These are phyloP conservation scores for Falco columbarius DNA, from an alignment of 2,797 vertebrate genomes.

Conservation along the genomic window DNA sequence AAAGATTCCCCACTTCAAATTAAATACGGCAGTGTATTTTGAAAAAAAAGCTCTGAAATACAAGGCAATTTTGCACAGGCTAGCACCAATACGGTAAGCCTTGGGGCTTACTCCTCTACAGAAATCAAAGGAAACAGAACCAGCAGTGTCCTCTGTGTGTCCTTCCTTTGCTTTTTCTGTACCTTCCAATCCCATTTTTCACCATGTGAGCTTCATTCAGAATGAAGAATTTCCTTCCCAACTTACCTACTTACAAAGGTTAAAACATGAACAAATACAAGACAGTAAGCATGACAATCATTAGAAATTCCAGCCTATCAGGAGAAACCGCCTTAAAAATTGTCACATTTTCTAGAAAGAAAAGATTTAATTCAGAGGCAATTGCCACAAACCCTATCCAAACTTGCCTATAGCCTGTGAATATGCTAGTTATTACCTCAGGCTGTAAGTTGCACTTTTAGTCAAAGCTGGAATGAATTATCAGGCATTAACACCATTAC, in stretches of 20 bases:
- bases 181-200: background rate
- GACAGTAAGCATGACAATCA: background rate
- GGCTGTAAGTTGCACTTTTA: background rate
- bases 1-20: background rate
- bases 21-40: background rate
- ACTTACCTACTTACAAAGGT: background rate
- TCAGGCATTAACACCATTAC: background rate
- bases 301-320: background rate
- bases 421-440: background rate
- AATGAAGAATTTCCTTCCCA: background rate
- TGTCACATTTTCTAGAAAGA: background rate
- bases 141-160: background rate
- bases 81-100: rapidly evolving
- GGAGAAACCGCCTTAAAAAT: background rate
- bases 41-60: background rate
- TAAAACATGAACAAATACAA: background rate
- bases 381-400: background rate
- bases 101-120: background rate
- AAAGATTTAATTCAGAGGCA: background rate
- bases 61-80: background rate
- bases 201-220: background rate
- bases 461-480: background rate
- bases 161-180: background rate
- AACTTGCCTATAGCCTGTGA: background rate
- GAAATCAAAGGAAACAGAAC: background rate